Evolutionary conservation across 2,113 vertebrate species (phyloP), one percentile per base, ranked within the genome.

Genomic region (Otocyon megalotis): DNA sequence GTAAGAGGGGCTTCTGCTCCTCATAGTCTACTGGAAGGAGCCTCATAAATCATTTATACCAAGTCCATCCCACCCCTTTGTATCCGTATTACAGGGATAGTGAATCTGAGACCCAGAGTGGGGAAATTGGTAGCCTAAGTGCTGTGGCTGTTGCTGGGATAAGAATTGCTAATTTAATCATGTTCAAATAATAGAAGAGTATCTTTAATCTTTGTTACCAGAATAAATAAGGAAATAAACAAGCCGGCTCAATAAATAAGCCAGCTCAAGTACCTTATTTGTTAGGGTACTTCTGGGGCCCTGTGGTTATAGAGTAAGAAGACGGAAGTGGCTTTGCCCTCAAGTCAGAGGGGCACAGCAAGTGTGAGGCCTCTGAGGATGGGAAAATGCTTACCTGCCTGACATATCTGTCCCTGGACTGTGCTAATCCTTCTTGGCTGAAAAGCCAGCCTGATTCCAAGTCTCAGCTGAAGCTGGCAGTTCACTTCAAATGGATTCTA

Each of bases 231-330:
- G 14, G 30, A 19, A 72, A 50, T 58, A 43, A 82, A 74, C 35
- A 97, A 94, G 37, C 30, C 30, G 92, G 19, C 48, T 76, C 63
- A 71, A 54, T 62, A n/a, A 85, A 79, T 43, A 97, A 94, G 32
- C 43, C 26, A 94, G 24, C 48, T 77, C 17, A 69, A 69, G 67
- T 35, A 35, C 8, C n/a, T 28, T 67, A 1, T 69, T 30, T 87
- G 65, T 37, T 58, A 90, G 5, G 3, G 19, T 74, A 69, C 37
- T 94, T 90, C 28, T 11, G 6, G 3, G 28, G 2, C 58, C 96
- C 60, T 85, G 3, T 71, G 35, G 17, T 95, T 94, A 87, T 22
- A 12, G 19, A 93, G 16, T 20, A 74, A 96, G 53, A 60, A 96
- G 26, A 71, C 56, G 5, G 28, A 88, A 69, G 48, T 5, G 1